A percentile compares a stretch with the other conserved stretches of the same genome.
Conservation (phyloP, 2,797 vertebrate genomes). For the Liparis tanakae region DNA sequence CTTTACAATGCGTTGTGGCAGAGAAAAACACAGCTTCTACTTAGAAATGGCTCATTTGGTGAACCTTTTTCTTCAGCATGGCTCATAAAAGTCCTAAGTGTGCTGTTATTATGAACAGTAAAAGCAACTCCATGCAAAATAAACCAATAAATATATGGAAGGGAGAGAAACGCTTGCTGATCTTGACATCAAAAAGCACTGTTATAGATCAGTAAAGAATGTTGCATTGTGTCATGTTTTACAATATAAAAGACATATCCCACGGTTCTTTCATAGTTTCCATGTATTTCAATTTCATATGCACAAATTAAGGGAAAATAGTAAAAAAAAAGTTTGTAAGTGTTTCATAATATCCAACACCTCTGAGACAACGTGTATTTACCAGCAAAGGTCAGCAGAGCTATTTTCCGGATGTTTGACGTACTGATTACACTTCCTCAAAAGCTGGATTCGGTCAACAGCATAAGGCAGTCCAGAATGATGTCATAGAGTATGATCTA, state of each 20-base stretch:
- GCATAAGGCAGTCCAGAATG: slow-evolving; percentile 75
- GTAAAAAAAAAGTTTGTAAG: not conserved
- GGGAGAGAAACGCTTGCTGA: slow-evolving; percentile 33
- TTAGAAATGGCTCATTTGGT: slow-evolving; percentile 63
- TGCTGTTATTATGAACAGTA: slow-evolving; percentile 62
- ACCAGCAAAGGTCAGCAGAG: slow-evolving; percentile 15
- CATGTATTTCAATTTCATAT: slow-evolving; percentile 31
- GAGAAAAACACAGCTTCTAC: slow-evolving; percentile 65
- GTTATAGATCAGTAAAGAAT: not conserved
- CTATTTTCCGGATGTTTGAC: slow-evolving; percentile 67
- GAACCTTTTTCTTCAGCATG: slow-evolving; percentile 62
- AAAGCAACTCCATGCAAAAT: slow-evolving; percentile 60
- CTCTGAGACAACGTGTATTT: slow-evolving; percentile 7
- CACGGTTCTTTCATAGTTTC: slow-evolving; percentile 36
- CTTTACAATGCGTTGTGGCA: slow-evolving; percentile 76
- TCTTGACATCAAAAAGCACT: slow-evolving; percentile 23
- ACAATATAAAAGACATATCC: slow-evolving; percentile 1
- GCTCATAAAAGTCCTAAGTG: slow-evolving; percentile 61
- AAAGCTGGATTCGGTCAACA: slow-evolving; percentile 71
- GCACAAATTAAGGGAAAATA: slow-evolving; percentile 11
- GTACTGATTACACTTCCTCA: slow-evolving; percentile 72
- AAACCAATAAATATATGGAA: slow-evolving; percentile 55
- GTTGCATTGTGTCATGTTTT: slow-evolving; percentile 30
- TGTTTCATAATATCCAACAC: slow-evolving; percentile 14
- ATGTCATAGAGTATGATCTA: slow-evolving; percentile 85